phyloP scores from a whole-genome alignment of 2,113 vertebrate genomes.

The Hemiprocne comata region DNA sequence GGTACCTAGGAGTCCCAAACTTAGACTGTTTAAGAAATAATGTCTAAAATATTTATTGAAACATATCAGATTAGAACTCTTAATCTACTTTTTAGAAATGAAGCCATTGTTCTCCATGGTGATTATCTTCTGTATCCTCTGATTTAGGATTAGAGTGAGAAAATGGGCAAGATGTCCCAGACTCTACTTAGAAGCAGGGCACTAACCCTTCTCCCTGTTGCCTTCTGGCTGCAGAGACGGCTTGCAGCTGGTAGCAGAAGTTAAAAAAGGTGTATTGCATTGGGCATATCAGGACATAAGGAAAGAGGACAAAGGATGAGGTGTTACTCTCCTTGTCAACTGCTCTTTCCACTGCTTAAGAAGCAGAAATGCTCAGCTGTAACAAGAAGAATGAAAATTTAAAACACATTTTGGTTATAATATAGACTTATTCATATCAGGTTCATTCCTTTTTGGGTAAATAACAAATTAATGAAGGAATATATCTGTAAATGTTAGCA shows the following conservation, averaged over 20 bases:
- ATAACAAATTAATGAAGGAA: neutral
- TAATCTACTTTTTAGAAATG: neutral
- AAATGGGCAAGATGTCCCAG: neutral
- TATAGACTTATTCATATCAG: neutral
- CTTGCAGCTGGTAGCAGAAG: fast-evolving
- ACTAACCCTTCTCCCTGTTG: neutral
- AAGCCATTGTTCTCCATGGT: neutral
- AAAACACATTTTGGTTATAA: neutral
- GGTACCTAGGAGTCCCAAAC: neutral
- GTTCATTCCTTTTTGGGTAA: neutral
- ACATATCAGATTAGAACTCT: neutral
- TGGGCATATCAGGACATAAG: neutral
- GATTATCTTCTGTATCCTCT: neutral
- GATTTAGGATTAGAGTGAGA: neutral
- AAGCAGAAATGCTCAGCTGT: neutral
- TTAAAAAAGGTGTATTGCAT: neutral
- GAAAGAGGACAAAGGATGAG: neutral
- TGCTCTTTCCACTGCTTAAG: neutral
- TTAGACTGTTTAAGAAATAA: neutral
- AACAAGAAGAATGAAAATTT: neutral
- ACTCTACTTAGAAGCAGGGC: fast-evolving
- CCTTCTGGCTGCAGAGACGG: neutral
- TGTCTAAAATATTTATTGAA: neutral
- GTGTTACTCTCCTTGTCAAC: neutral
- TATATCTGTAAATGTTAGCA: neutral